These are phyloP conservation scores for Eristalis pertinax DNA, from an alignment of 2,888 invertebrate species.

Conservation along the genomic window DNA sequence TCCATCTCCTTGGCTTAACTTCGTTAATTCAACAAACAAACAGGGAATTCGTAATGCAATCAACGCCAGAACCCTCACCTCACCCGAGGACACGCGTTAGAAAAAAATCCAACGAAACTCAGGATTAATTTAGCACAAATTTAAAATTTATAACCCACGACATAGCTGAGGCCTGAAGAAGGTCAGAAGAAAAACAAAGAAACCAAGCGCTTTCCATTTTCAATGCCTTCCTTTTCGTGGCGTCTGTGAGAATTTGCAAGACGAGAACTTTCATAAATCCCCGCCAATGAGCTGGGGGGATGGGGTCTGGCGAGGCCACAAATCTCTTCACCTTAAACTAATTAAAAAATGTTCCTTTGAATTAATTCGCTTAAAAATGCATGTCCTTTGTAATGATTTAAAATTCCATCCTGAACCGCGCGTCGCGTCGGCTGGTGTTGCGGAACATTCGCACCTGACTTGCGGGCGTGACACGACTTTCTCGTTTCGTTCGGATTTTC, in stretches of 20 bases:
- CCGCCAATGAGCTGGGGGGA: slow-evolving; percentile 2
- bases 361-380: slow-evolving; percentile 72
- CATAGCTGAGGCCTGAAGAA: neutral
- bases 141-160: slow-evolving; percentile 80
- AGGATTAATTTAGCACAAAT: slow-evolving; percentile 79
- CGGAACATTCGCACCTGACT: slow-evolving; percentile 60
- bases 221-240: neutral
- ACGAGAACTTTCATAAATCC: slow-evolving; percentile 74
- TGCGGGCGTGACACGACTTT: slow-evolving; percentile 58
- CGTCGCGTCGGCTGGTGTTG: neutral
- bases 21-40: slow-evolving; percentile 54
- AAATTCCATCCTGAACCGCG: slow-evolving; percentile 38
- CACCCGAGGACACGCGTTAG: neutral
- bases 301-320: slow-evolving; percentile 73
- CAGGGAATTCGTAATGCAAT: slow-evolving; percentile 67
- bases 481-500: too few species aligned
- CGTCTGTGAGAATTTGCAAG: slow-evolving; percentile 27
- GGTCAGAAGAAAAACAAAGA: slow-evolving; percentile 6
- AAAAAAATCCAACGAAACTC: slow-evolving; percentile 56
- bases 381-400: slow-evolving; percentile 71
- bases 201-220: neutral
- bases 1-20: neutral
- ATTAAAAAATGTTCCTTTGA: slow-evolving; percentile 77
- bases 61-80: slow-evolving; percentile 34
- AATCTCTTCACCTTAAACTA: slow-evolving; percentile 78